Percentiles rank a stretch among this genome's conserved stretches.
Evolutionary conservation across 2,113 vertebrate genomes (phyloP).

Genomic region (Colinus virginianus): DNA sequence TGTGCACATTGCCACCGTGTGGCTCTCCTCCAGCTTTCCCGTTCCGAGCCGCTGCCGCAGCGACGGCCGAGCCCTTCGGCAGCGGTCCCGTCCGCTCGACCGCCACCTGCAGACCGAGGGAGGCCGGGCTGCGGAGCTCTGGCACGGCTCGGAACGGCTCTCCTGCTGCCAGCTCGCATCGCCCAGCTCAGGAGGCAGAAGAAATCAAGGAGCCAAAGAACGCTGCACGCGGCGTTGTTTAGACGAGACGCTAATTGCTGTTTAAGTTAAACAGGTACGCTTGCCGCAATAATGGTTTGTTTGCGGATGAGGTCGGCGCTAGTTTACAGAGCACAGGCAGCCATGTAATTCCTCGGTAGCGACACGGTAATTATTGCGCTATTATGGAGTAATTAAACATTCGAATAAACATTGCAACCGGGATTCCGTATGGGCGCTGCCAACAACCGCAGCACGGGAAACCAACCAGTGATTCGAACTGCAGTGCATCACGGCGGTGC

Average conservation of each 20-base stretch:
- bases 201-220: neutral
- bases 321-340: conserved; percentile 6
- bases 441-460: conserved; percentile 11
- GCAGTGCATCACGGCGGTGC: neutral
- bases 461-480: neutral
- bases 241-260: conserved; percentile 29
- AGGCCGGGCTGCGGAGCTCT: neutral
- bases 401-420: conserved; percentile 53
- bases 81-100: neutral
- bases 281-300: conserved; percentile 41
- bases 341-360: conserved; percentile 39
- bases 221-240: neutral
- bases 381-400: conserved; percentile 71
- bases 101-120: neutral
- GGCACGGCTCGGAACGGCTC: neutral
- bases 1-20: conserved; percentile 77
- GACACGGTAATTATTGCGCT: conserved; percentile 62
- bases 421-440: conserved; percentile 41
- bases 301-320: conserved; percentile 60
- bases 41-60: neutral
- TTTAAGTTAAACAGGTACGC: conserved; percentile 62
- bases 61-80: neutral
- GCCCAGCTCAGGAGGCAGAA: rapidly evolving
- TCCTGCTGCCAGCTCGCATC: rapidly evolving
- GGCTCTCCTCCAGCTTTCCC: neutral